A percentile compares a stretch with the other conserved stretches of the same genome.
phyloP scores from a whole-genome alignment of 2,888 invertebrate species.

The Thumatha senex region DNA sequence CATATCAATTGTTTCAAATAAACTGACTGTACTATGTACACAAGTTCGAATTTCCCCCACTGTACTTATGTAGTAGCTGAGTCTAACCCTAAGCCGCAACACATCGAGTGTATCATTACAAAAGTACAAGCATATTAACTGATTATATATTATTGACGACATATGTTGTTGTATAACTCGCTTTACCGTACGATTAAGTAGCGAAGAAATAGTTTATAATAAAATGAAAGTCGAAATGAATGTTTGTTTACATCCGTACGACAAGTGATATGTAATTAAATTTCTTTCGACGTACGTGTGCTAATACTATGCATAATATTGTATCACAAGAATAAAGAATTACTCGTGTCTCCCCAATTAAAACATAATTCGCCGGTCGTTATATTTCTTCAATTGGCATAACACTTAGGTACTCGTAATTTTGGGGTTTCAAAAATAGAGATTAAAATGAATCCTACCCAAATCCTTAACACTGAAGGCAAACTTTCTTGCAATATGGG shows the following conservation, averaged over 20 bases:
- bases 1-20: too few relatives aligned
- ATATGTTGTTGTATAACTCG: constrained; percentile 52
- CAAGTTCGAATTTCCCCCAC: constrained; percentile 23
- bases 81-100: constrained; percentile 61
- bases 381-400: too few relatives aligned
- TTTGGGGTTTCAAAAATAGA: too few relatives aligned
- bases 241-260: constrained; percentile 4
- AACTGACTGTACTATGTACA: background rate
- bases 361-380: too few relatives aligned
- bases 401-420: too few relatives aligned
- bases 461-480: too few relatives aligned
- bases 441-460: too few relatives aligned
- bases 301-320: background rate
- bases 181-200: constrained; percentile 19
- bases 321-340: background rate
- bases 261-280: constrained; percentile 18
- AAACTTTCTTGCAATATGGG: too few relatives aligned
- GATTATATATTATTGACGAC: constrained; percentile 69
- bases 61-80: constrained; percentile 42
- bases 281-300: background rate
- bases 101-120: constrained; percentile 71
- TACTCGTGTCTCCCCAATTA: too few relatives aligned
- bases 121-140: constrained; percentile 69
- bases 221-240: constrained; percentile 5
- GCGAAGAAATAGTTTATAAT: constrained; percentile 2